Percentiles rank a stretch among this genome's conserved stretches.
Evolutionary conservation across 2,888 invertebrate genomes (phyloP).

Genomic region (Saturnia pavonia): DNA sequence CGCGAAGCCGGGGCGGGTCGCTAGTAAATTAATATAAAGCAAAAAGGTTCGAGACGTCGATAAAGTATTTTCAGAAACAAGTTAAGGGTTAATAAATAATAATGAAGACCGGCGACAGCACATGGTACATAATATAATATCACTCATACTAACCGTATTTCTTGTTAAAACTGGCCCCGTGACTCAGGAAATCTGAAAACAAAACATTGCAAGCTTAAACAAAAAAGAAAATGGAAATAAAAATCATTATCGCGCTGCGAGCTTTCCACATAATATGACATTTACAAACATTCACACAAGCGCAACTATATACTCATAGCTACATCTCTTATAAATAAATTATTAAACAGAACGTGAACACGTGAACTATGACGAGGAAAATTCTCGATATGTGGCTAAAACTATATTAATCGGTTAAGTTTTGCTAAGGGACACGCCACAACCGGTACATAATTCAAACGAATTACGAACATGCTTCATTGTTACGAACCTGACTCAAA

Average conservation of each 20-base stretch:
- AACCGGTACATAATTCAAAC: too few relatives aligned
- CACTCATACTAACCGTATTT: conserved; percentile 72
- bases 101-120: background rate
- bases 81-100: background rate
- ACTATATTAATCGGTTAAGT: too few relatives aligned
- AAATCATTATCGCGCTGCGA: background rate
- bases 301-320: background rate
- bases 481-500: too few relatives aligned
- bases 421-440: too few relatives aligned
- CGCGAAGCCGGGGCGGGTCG: too few relatives aligned
- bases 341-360: background rate
- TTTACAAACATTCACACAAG: background rate
- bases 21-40: background rate
- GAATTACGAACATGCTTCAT: too few relatives aligned
- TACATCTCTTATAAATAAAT: background rate
- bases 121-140: background rate
- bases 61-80: background rate
- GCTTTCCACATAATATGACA: background rate
- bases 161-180: conserved; percentile 80
- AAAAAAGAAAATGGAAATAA: conserved; percentile 7
- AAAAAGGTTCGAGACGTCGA: background rate
- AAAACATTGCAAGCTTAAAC: conserved; percentile 27
- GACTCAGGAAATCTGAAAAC: conserved; percentile 78
- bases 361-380: background rate
- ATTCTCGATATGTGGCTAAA: background rate